Evolutionary conservation across 2,113 vertebrate species (phyloP), one percentile per base, ranked within the genome.

Genomic region (Balaeniceps rex): DNA sequence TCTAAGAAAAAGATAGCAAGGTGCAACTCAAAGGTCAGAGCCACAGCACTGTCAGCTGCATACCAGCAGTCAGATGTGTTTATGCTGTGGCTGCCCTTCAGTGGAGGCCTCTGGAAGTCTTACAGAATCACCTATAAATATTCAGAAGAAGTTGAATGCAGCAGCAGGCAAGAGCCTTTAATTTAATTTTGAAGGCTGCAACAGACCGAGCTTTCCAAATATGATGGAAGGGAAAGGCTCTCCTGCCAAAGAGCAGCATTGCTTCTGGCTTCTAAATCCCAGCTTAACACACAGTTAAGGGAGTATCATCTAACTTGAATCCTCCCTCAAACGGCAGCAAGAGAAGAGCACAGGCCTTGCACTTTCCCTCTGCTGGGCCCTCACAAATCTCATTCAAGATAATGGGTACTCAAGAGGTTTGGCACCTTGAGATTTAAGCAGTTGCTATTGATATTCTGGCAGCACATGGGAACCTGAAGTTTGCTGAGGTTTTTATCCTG

Each of bases 171-270:
- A 33, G 87, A 60, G 91, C 28, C 75, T 71, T 57, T 95, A 83
- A 89, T 83, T 91, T 76, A 70, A 95, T 96, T 94, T 40, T 60
- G 86, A 82, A 83, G 51, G 61, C 90, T 93, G 89, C 79, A 86
- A 38, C 64, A 90, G 78, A 63, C 40, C 1, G 8, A 85, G 69
- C 68, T 90, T 83, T 91, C 80, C 68, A 60, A 68, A 36, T 40
- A 25, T 7, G 49, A 79, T 60, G 64, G 85, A 65, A 79, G 40
- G 54, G 47, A 58, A 79, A 47, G 72, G 71, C 29, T 91, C 57
- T 64, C 28, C 44, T 80, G 83, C 60, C 83, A 83, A 55, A 44
- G 46, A 44, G 42, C 52, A 51, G 65, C 54, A 31, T 6, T 31
- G 42, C 63, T 83, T 22, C 81, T 47, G 84, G 66, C 74, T 85